Conservation (phyloP, 2,888 invertebrate species). For the Euproctis similis region DNA sequence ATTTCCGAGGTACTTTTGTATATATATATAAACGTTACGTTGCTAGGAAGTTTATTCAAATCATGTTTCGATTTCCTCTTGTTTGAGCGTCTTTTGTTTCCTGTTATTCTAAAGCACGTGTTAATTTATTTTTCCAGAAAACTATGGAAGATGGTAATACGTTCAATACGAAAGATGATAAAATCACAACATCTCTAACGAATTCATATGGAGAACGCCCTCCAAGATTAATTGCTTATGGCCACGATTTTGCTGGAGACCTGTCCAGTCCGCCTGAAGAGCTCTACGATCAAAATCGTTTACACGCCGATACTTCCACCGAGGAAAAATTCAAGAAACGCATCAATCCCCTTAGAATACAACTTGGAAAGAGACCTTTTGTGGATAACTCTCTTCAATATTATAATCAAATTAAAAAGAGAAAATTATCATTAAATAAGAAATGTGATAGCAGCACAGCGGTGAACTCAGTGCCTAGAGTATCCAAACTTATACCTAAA, state of each 20-base stretch:
- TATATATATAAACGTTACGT: slow-evolving; percentile 38
- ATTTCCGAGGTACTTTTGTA: slow-evolving; percentile 61
- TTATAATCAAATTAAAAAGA: slow-evolving; percentile 51
- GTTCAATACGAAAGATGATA: slow-evolving; percentile 61
- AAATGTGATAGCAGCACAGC: slow-evolving; percentile 44
- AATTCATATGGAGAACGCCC: slow-evolving; percentile 54
- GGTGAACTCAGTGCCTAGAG: slow-evolving; percentile 38
- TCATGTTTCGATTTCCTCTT: slow-evolving; percentile 58
- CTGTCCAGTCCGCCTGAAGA: slow-evolving; percentile 37
- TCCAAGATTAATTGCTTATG: slow-evolving; percentile 57
- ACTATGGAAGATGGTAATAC: slow-evolving; percentile 76
- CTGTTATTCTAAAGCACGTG: slow-evolving; percentile 58
- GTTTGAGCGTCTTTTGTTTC: slow-evolving; percentile 72
- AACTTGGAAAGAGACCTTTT: slow-evolving; percentile 67
- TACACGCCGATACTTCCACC: slow-evolving; percentile 34
- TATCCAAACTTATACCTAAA: slow-evolving; percentile 61
- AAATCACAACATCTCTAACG: slow-evolving; percentile 47
- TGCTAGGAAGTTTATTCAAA: slow-evolving; percentile 51
- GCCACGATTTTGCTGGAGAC: slow-evolving; percentile 50
- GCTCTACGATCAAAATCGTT: slow-evolving; percentile 33
- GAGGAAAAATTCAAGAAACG: slow-evolving; percentile 59
- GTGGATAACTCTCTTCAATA: slow-evolving; percentile 59
- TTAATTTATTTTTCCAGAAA: slow-evolving; percentile 66
- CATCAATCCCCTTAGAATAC: slow-evolving; percentile 64
- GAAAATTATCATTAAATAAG: slow-evolving; percentile 45